phyloP scores from a whole-genome alignment of 2,888 invertebrate genomes.

The Zaprionus obscuricornis region DNA sequence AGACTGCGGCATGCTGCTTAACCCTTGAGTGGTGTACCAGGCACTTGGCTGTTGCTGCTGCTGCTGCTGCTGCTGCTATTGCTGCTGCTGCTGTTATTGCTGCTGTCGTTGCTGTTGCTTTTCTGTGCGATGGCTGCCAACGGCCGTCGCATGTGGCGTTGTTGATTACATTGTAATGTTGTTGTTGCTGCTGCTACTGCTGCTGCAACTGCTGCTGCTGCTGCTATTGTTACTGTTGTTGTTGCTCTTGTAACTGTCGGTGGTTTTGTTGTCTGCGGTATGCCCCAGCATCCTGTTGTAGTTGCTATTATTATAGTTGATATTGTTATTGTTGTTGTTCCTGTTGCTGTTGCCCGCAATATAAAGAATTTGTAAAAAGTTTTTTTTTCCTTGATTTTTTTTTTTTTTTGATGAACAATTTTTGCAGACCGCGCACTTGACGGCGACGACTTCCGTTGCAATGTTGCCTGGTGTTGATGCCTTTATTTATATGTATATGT shows the following conservation, averaged over 20 bases:
- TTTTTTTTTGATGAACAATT: conserved; percentile 48
- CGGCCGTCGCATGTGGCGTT: conserved; percentile 68
- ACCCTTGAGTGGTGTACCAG: conserved; percentile 67
- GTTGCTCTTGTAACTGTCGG: conserved; percentile 29
- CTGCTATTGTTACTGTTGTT: conserved; percentile 42
- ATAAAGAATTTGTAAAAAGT: conserved; percentile 72
- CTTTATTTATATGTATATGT: conserved; percentile 54
- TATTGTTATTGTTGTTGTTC: conserved; percentile 54
- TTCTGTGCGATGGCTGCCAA: conserved; percentile 41
- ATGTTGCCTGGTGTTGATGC: conserved; percentile 75
- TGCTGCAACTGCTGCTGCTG: conserved; percentile 36
- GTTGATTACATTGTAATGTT: conserved; percentile 70
- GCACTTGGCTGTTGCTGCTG: conserved; percentile 48
- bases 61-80: conserved; percentile 17
- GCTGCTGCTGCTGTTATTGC: neutral
- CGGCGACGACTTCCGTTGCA: conserved; percentile 73
- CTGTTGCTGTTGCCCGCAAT: conserved; percentile 57
- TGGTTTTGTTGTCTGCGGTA: conserved; percentile 72
- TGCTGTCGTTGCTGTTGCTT: neutral
- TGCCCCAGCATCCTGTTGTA: conserved; percentile 62
- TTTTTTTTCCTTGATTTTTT: conserved; percentile 39
- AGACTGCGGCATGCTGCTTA: conserved; percentile 52
- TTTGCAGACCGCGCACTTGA: conserved; percentile 70
- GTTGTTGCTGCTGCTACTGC: conserved; percentile 31
- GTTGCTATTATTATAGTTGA: conserved; percentile 67